Base-by-base conservation (phyloP, 2,888 invertebrate genomes). In the Sphinx pinastri region DNA sequence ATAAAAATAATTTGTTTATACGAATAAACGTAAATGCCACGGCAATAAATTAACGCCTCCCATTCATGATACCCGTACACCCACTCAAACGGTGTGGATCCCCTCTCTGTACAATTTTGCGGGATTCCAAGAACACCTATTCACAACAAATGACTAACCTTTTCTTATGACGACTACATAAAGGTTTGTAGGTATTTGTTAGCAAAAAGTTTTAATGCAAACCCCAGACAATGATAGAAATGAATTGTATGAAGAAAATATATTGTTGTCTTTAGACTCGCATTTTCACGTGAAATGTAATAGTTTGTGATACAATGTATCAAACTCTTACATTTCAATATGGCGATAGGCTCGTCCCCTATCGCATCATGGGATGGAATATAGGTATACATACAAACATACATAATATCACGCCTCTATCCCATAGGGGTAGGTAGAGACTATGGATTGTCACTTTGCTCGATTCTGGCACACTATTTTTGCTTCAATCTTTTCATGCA, bases 1-100 rank as follows among this genome's bases (percentile, higher is more conserved):
- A 70, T 55, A 55, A 67, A 70, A 54, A 47, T 25, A 45, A 54
- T 68, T 60, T 63, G 63, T 69, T 63, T 54, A 67, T 70, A 82
- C 81, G 81, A 83, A 81, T 80, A 78, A 79, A 81, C 75, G 76
- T 78, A 80, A 81, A 81, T 81, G 81, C 74, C 76, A 79, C 80
- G 74, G 80, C 81, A 85, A 88, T 91, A 90, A 90, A 91, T 91
- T 88, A 92, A 90, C 91, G 88, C 92, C 93, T 91, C 88, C 91
- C 88, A 88, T 86, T 84, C 83, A 82, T 84, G 83, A 83, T 84
- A 83, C 81, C 81, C 80, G 73, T 73, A 72, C 91, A 91, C 92
- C 93, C 92, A 91, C 92, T 85, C 84, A 81, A 91, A 85, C 84
- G 82, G 80, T 75, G 81, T 71, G 82, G 77, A 84, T 86, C 89